Base-by-base conservation (phyloP, 2,888 invertebrate species). In the Drosophila kanekoi region DNA sequence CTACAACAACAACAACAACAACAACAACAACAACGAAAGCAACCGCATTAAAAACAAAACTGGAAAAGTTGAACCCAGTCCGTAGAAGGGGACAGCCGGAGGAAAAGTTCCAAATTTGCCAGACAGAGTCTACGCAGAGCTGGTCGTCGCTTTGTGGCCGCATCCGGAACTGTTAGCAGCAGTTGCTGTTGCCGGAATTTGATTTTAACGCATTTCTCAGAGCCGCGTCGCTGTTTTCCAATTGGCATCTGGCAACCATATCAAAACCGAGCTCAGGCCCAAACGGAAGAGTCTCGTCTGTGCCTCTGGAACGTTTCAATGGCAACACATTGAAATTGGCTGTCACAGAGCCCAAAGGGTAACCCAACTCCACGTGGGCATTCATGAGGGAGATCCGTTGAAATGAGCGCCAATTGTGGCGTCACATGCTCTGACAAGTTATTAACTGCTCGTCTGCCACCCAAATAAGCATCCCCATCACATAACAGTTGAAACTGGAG, bases 21-120 rank as follows among this genome's bases (percentile, higher is more conserved):
- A 6, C 16, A 45, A 28, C 57, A 66, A 23, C 23, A 23, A 23
- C 23, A 23, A 44, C 45, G 52, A 44, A 58, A 18, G 37, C 49
- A 61, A 73, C 79, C 81, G 69, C 79, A 77, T 70, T 72, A 72
- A 82, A 78, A 85, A 82, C 84, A 86, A 70, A 72, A 69, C 74
- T 59, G 72, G 37, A 63, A 81, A 86, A 84, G 80, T 78, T 78
- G 72, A 65, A 57, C 68, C 20, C 53, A 56, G 53, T 23, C 35
- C 14, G 47, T 32, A 49, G 18, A 53, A 52, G 38, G 35, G 14
- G 23, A 60, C 41, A 23, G 52, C 2, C 28, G 8, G 28, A 28
- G 28, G 57, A 77, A 87, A 79, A 79, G 81, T 86, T 81, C 65
- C 49, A 74, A 79, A 76, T 79, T 84, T 56, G 63, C 70, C 70